Conservation (phyloP, 2,888 invertebrate species). For the Cheilosia urbana region DNA sequence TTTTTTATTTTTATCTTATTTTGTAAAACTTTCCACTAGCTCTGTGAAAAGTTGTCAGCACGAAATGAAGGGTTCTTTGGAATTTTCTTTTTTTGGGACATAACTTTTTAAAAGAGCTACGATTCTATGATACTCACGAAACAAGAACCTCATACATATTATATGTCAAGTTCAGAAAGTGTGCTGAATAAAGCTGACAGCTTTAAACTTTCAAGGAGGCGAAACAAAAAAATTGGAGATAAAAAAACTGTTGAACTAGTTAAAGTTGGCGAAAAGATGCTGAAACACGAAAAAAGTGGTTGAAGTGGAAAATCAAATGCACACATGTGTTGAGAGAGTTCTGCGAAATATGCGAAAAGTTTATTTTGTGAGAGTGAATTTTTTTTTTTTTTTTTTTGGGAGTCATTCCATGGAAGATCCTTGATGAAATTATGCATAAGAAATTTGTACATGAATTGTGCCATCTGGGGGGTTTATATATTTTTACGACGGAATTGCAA, state of each 20-base stretch:
- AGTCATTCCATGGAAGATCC: conserved; percentile 13
- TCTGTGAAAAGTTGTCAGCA: conserved; percentile 19
- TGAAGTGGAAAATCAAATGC: conserved; percentile 21
- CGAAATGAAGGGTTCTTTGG: neutral
- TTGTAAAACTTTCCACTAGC: conserved; percentile 5
- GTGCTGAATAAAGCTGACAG: conserved; percentile 45
- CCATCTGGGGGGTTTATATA: neutral
- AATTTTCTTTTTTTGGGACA: neutral
- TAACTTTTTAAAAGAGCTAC: neutral
- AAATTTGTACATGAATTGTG: conserved; percentile 4
- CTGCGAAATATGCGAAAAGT: conserved; percentile 21
- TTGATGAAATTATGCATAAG: conserved; percentile 23
- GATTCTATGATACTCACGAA: neutral
- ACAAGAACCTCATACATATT: conserved; percentile 36
- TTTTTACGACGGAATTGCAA: too few species aligned
- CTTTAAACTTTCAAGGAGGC: conserved; percentile 55
- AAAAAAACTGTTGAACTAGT: conserved; percentile 18
- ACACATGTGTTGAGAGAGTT: conserved; percentile 8
- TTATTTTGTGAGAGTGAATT: conserved; percentile 10
- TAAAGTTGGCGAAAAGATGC: conserved; percentile 12
- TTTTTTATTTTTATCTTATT: neutral
- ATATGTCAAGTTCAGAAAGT: conserved; percentile 66
- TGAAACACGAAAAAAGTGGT: conserved; percentile 13
- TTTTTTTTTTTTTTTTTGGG: neutral
- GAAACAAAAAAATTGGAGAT: neutral